Conservation (phyloP, 2,797 vertebrate species). For the Harpagifer antarcticus region DNA sequence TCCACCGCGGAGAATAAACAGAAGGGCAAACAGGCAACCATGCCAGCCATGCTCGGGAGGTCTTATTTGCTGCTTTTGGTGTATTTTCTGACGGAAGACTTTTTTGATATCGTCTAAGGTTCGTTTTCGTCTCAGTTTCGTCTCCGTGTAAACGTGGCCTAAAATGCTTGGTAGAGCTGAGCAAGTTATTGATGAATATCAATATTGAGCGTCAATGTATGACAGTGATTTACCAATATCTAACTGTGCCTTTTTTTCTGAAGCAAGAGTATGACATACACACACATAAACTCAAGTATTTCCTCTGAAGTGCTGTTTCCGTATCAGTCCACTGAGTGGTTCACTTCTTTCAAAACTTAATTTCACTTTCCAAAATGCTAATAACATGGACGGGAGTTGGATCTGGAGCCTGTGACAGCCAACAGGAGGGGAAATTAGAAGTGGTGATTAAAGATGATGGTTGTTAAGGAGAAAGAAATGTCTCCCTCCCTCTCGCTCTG, state of each 20-base stretch:
- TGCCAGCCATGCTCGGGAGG: too few species aligned
- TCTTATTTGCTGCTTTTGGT: too few species aligned
- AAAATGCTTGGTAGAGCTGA: not conserved
- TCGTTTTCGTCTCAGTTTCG: too few species aligned
- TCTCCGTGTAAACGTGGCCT: too few species aligned
- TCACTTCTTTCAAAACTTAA: conserved; percentile 44
- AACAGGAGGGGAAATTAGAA: conserved; percentile 63
- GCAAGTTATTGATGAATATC: not conserved
- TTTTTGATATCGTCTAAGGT: too few species aligned
- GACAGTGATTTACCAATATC: not conserved
- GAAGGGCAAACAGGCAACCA: too few species aligned
- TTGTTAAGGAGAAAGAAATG: conserved; percentile 64
- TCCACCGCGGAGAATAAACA: too few species aligned
- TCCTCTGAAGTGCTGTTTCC: not conserved
- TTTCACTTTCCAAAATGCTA: conserved; percentile 48
- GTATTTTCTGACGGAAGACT: too few species aligned
- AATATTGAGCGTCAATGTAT: not conserved
- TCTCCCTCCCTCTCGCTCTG: conserved; percentile 33
- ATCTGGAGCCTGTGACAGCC: conserved; percentile 47
- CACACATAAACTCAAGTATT: not conserved
- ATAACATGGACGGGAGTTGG: conserved; percentile 21
- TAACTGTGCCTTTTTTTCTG: not conserved
- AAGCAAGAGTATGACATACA: not conserved
- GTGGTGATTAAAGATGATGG: conserved; percentile 71
- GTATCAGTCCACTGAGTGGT: conserved; percentile 10